Conservation (phyloP, 2,797 vertebrate species). For the Leptatherina wallacei region DNA sequence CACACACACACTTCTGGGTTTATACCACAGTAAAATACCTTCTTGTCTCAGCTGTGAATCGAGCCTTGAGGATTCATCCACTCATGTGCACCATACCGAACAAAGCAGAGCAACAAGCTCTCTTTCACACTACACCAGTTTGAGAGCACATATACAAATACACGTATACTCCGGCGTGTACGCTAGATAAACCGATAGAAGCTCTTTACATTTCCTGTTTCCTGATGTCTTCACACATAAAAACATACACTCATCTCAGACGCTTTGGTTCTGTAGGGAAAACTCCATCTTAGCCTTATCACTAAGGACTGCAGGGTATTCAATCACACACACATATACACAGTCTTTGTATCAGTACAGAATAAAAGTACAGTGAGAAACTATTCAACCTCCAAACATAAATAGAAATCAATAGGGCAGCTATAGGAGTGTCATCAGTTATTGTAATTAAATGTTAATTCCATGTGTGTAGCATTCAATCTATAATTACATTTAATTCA, state of each 20-base stretch:
- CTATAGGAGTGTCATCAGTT: not conserved
- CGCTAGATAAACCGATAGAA: constrained; percentile 69
- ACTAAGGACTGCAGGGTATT: constrained; percentile 65
- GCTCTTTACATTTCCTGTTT: constrained; percentile 66
- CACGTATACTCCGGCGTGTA: constrained; percentile 42
- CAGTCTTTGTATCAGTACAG: constrained; percentile 43
- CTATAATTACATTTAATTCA: not conserved
- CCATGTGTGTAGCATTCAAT: not conserved
- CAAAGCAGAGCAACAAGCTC: constrained; percentile 62
- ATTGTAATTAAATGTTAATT: not conserved
- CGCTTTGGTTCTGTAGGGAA: constrained; percentile 61
- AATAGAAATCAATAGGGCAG: constrained; percentile 19
- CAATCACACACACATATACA: constrained; percentile 36
- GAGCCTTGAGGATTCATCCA: constrained; percentile 67
- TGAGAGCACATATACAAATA: constrained; percentile 75
- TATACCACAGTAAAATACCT: constrained; percentile 49
- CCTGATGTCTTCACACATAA: constrained; percentile 70
- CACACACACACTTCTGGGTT: constrained; percentile 22
- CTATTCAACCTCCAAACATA: constrained; percentile 45
- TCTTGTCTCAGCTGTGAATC: constrained; percentile 61
- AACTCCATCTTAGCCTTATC: constrained; percentile 76
- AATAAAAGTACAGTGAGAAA: constrained; percentile 46
- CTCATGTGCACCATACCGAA: constrained; percentile 62
- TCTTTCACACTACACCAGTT: constrained; percentile 64
- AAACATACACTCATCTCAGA: constrained; percentile 39